Percentiles rank a stretch among this genome's conserved stretches.
These are phyloP conservation scores for Chironomus striatipennis DNA, from an alignment of 1,140 invertebrate species.

Conservation along the genomic window DNA sequence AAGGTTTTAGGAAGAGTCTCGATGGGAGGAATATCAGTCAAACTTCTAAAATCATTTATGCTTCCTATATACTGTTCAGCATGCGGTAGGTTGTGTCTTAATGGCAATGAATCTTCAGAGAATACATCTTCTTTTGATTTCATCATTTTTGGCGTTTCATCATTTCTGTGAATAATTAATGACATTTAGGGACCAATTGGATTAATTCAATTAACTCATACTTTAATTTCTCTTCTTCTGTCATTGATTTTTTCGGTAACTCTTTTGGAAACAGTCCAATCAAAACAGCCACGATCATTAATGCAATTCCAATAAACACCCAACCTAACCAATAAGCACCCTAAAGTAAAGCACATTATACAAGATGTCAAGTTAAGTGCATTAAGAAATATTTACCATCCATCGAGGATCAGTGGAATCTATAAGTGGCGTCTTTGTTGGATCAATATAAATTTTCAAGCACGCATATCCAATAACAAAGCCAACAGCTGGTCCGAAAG, in stretches of 20 bases:
- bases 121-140: constrained; percentile 18
- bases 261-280: constrained; percentile 52
- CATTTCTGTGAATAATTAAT: not conserved
- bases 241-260: constrained; percentile 35
- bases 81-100: not conserved
- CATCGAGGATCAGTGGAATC: constrained; percentile 43
- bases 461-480: constrained; percentile 46
- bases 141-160: constrained; percentile 18
- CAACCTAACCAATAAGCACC: constrained; percentile 66
- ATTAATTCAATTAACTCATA: constrained; percentile 19
- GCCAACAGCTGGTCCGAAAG: constrained; percentile 38
- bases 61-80: not conserved
- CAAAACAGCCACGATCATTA: constrained; percentile 49
- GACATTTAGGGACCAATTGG: not conserved
- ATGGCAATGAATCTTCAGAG: not conserved
- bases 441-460: constrained; percentile 54
- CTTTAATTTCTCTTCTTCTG: constrained; percentile 28
- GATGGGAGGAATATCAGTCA: constrained; percentile 25
- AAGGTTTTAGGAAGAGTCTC: constrained; percentile 49
- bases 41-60: not conserved
- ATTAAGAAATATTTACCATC: not conserved
- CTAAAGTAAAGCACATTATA: no score
- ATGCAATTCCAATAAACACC: constrained; percentile 48
- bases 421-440: constrained; percentile 52
- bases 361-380: no score